A percentile compares a stretch with the other conserved stretches of the same genome.
Conservation (phyloP, 2,888 invertebrate species). For the Eupithecia abbreviata region DNA sequence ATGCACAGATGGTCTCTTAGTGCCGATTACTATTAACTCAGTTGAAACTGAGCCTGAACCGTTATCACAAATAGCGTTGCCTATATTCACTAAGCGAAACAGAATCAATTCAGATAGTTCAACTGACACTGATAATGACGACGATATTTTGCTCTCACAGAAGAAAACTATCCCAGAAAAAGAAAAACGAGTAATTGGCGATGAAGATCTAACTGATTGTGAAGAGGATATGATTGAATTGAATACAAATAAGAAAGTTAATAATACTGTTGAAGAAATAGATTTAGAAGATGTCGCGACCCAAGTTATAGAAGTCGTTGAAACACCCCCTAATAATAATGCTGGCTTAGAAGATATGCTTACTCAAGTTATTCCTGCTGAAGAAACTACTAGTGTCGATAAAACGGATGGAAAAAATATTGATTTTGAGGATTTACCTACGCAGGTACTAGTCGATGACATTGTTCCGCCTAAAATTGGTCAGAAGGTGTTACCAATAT, state of each 20-base stretch:
- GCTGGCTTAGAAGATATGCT: constrained; percentile 56
- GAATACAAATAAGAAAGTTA: constrained; percentile 35
- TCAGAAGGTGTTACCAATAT: constrained; percentile 30
- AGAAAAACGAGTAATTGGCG: constrained; percentile 37
- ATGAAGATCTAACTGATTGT: constrained; percentile 61
- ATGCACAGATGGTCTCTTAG: constrained; percentile 52
- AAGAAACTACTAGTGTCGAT: constrained; percentile 27
- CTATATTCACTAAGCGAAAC: constrained; percentile 40
- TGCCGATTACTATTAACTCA: constrained; percentile 34
- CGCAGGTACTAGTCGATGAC: constrained; percentile 59
- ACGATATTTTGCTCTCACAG: constrained; percentile 46
- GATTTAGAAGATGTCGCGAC: constrained; percentile 54
- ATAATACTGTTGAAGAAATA: constrained; percentile 24
- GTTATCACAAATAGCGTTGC: constrained; percentile 34
- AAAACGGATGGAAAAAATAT: constrained; percentile 12
- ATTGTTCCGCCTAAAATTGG: constrained; percentile 37
- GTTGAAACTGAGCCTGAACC: constrained; percentile 33
- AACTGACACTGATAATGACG: constrained; percentile 48
- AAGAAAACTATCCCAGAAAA: constrained; percentile 37
- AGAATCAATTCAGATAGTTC: constrained; percentile 47
- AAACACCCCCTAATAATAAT: constrained; percentile 28
- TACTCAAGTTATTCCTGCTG: constrained; percentile 58
- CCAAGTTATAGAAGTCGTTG: constrained; percentile 50
- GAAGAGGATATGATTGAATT: constrained; percentile 54
- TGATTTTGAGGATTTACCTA: constrained; percentile 59